Conservation (phyloP, 1,140 invertebrate genomes). For the Lepidurus arcticus region DNA sequence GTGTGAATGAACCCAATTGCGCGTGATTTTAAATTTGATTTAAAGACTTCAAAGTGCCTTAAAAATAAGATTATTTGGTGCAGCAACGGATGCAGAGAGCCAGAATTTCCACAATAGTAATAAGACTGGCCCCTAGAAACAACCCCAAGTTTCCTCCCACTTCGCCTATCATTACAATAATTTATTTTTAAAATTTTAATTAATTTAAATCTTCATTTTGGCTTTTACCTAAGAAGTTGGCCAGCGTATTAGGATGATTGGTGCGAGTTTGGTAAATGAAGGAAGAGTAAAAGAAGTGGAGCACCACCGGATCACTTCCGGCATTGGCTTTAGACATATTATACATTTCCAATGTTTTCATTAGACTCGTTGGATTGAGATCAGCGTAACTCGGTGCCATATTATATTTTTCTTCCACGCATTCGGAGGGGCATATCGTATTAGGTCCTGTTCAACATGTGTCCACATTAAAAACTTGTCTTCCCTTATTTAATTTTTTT, state of each 20-base stretch:
- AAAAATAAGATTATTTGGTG: not conserved
- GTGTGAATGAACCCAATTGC: too few species aligned
- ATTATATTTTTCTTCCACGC: not conserved
- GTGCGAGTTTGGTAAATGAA: not conserved
- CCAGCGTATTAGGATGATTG: not conserved
- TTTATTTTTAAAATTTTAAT: not conserved
- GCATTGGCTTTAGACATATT: not conserved
- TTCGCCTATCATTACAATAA: conserved; percentile 23
- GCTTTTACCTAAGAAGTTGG: not conserved
- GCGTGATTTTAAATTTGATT: too few species aligned
- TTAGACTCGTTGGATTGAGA: not conserved
- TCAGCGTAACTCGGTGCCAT: not conserved
- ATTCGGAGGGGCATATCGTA: not conserved
- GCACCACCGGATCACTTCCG: not conserved
- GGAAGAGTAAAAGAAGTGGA: not conserved
- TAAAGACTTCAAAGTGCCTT: not conserved
- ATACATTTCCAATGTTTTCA: not conserved
- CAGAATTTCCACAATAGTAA: conserved; percentile 24
- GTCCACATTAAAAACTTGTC: not conserved
- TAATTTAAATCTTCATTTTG: not conserved
- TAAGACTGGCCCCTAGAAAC: conserved; percentile 23
- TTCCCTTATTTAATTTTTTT: not conserved
- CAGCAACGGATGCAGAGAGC: conserved; percentile 23
- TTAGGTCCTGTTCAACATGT: not conserved
- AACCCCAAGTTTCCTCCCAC: conserved; percentile 26